Base-by-base conservation (phyloP, 2,113 vertebrate species). In the Rhipidura dahli region DNA sequence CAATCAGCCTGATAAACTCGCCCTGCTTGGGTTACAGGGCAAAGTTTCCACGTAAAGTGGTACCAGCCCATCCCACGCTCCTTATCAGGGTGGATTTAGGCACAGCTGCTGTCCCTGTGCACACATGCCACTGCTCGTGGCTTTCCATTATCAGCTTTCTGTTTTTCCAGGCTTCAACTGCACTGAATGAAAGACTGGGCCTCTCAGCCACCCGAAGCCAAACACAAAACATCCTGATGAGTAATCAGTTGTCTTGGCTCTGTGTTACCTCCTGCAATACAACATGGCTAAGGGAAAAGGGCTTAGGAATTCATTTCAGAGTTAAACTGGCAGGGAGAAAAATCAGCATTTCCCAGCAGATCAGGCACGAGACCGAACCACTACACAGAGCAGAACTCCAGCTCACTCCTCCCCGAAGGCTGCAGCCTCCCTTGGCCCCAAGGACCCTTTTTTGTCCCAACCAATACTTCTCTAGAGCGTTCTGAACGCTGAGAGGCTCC, bases 81-180 rank as follows among this genome's bases (percentile, higher is more conserved):
- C 79, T 87, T 75, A 70, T 70, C 71, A 31, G 81, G 42, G 23
- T 22, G 56, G 47, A 16, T 65, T 85, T 54, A 22, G 75, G 42
- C 10, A 30, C n/a, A 15, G 66, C 7, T 20, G 51, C 33, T 31
- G 40, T 57, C 44, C 35, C 84, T 65, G 27, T 2, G 23, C 33
- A 49, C 56, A 47, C 26, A 2, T 0, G 5, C 6, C 51, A 61
- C 63, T 4, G n/a, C 64, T 61, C 71, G 4, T 39, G n/a, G 40
- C 73, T 82, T 80, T 33, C 33, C 44, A 33, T 92, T n/a, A 73
- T 23, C 89, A 80, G n/a, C 70, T 68, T 72, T 51, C 86, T 86
- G 79, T 28, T 89, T 90, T 76, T 69, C 86, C 83, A 82, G 13
- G 18, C 61, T 60, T 51, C 44, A 44, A 1, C 51, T 27, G 47